These are phyloP conservation scores for Hormaphis cornu DNA, from an alignment of 1,140 invertebrate genomes.

Conservation along the genomic window DNA sequence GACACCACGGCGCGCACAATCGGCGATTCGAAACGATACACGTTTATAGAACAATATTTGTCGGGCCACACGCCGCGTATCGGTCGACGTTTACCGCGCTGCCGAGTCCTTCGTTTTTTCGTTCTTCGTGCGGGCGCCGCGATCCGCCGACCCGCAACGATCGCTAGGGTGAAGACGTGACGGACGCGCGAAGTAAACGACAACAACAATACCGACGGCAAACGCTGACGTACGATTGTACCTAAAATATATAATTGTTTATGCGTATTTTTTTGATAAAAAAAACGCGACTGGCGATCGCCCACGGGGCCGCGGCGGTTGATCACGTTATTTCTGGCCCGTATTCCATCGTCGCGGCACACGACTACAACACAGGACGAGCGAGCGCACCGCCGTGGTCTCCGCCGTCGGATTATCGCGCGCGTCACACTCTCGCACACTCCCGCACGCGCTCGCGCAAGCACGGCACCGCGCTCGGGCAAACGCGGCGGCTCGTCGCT, in stretches of 20 bases:
- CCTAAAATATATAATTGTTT: no score
- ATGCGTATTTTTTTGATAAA: no score
- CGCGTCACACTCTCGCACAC: conserved; percentile 25
- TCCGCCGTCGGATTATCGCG: conserved; percentile 27
- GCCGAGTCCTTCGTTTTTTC: background rate
- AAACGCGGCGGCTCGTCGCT: background rate
- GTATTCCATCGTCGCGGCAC: conserved; percentile 30
- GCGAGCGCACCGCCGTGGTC: conserved; percentile 19
- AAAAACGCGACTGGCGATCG: conserved; percentile 21
- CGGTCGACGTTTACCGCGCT: background rate
- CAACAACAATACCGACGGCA: no score
- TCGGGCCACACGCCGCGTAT: conserved; percentile 17
- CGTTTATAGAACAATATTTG: no score
- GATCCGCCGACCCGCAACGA: background rate
- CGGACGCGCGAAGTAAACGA: no score
- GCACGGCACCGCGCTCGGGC: background rate
- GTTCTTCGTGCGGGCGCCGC: background rate
- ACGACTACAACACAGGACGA: conserved; percentile 24
- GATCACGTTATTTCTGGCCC: conserved; percentile 30
- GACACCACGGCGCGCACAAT: background rate
- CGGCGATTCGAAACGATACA: background rate
- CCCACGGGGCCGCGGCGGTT: conserved; percentile 21
- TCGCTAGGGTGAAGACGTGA: no score
- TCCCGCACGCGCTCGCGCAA: background rate
- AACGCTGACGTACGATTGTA: no score